Base-by-base conservation (phyloP, 2,797 vertebrate species). In the Caiman crocodilus region DNA sequence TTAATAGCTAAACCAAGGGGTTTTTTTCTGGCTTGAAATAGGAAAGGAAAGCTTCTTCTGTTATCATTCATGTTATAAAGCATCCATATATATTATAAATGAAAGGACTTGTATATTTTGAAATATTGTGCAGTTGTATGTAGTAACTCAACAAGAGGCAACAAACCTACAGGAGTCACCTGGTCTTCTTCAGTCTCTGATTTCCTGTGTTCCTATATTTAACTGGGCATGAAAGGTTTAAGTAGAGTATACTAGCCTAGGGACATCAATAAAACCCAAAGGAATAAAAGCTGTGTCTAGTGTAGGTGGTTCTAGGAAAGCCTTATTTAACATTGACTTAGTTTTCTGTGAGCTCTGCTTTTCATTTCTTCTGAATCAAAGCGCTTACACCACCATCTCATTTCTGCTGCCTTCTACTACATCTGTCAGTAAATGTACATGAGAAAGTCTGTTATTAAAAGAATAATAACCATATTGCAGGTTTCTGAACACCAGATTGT, bases 361-460 rank as follows among this genome's bases (percentile, higher is more conserved):
- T 78, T 95, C 96, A 87, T 92, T 95, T 94, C 95, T 89, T 23
- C 87, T 57, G n/a, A 74, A 84, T 7, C 94, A 75, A 79, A 95
- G 95, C 96, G 92, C 82, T 79, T 12, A 14, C 80, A 71, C 10
- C 87, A 14, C 35, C 89, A 14, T 82, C 94, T 94, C 90, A 63
- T 91, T 91, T 90, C 93, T 96, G 93, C 89, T 81, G 50, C 96
- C 57, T 95, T 76, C 76, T 28, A 86, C 89, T 75, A 57, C 94
- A 30, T 26, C 94, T 95, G 95, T 30, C 96, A 82, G 96, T 17
- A 16, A 94, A 97, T 64, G 95, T 73, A 95, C 94, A 95, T 4
- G 25, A 88, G 93, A 67, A 86, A 84, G 84, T 50, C 95, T 85
- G 82, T 92, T 97, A 97, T 96, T 96, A 95, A 97, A 97, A 95